These are phyloP conservation scores for Pristionchus maxplancki DNA, from an alignment of 2,888 invertebrate genomes.

Conservation along the genomic window DNA sequence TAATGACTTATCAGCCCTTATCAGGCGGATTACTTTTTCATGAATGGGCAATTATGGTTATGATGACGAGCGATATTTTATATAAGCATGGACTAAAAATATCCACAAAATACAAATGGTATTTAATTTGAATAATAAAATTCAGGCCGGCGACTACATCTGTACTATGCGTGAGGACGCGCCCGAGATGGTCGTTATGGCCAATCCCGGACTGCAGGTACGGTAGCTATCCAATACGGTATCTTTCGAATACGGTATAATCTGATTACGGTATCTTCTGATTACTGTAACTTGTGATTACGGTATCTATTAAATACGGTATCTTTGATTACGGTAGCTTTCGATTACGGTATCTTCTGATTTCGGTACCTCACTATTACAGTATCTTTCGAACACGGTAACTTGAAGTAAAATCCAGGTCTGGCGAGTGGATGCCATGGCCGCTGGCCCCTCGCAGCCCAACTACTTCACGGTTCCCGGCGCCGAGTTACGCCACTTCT, in stretches of 20 bases:
- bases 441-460: conserved; percentile 65
- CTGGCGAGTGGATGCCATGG: conserved; percentile 66
- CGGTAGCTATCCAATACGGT: too few species aligned
- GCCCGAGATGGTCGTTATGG: conserved; percentile 75
- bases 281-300: background rate
- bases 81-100: too few species aligned
- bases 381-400: too few species aligned
- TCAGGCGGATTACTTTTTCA: too few species aligned
- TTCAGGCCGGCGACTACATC: conserved; percentile 69
- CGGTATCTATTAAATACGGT: too few species aligned
- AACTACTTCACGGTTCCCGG: conserved; percentile 69
- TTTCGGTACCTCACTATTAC: background rate
- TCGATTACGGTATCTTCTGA: too few species aligned
- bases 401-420: conserved; percentile 55
- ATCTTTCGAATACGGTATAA: background rate
- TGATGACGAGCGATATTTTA: too few species aligned
- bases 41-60: too few species aligned
- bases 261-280: too few species aligned
- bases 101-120: too few species aligned
- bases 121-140: background rate
- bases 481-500: conserved; percentile 74
- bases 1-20: too few species aligned
- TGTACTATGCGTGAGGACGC: conserved; percentile 74
- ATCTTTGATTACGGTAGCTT: background rate
- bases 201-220: conserved; percentile 71